phyloP scores from a whole-genome alignment of 1,140 invertebrate genomes.

The Planococcus citri region DNA sequence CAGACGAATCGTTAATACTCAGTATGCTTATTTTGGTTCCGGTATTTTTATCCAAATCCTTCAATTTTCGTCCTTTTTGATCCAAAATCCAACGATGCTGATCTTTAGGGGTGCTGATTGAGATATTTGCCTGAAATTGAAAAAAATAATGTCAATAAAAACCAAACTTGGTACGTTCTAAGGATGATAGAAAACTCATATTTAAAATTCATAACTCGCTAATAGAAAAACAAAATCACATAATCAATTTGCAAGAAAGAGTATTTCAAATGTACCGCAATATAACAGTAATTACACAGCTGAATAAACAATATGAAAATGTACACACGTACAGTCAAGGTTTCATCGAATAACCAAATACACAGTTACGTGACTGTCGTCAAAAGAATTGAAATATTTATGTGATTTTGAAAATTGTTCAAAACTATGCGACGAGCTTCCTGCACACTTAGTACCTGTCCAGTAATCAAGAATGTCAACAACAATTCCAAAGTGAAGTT shows the following conservation, averaged over 20 bases:
- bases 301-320: background rate
- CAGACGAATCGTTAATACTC: slow-evolving; percentile 65
- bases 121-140: slow-evolving; percentile 51
- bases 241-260: no score
- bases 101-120: slow-evolving; percentile 85
- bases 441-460: slow-evolving; percentile 74
- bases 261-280: no score
- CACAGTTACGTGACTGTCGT: no score
- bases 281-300: background rate
- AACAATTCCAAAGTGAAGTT: no score
- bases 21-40: slow-evolving; percentile 90
- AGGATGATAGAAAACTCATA: no score
- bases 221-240: no score
- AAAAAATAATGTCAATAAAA: no score
- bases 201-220: no score
- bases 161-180: no score
- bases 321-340: no score
- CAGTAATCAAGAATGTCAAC: slow-evolving; percentile 89
- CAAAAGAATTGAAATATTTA: slow-evolving; percentile 34
- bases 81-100: slow-evolving; percentile 89
- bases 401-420: slow-evolving; percentile 82
- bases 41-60: slow-evolving; percentile 77
- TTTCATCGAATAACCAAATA: no score
- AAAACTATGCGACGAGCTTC: slow-evolving; percentile 79
- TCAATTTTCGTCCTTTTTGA: slow-evolving; percentile 75